Conservation (phyloP, 2,113 vertebrate genomes). For the Panthera tigris region DNA sequence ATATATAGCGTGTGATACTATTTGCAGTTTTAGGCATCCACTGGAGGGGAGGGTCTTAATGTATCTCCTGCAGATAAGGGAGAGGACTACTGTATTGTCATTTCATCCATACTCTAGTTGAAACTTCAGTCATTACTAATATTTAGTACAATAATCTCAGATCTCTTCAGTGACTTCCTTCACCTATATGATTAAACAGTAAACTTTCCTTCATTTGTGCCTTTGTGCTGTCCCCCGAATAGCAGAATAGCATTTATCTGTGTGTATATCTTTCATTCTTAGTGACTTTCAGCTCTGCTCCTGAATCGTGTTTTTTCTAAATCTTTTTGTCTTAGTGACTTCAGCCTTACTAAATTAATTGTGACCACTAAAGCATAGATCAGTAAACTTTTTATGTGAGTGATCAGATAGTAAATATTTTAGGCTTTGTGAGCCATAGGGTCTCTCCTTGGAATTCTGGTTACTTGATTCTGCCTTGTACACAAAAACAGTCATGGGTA, state of each 20-base stretch:
- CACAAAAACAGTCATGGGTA: background rate
- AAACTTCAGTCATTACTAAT: background rate
- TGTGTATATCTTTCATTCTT: background rate
- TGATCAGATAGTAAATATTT: constrained; percentile 19
- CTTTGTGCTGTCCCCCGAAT: background rate
- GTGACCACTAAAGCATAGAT: background rate
- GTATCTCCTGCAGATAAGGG: background rate
- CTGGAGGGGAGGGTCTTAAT: background rate
- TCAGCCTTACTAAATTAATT: background rate
- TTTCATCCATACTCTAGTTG: background rate
- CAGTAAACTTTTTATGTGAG: constrained; percentile 1
- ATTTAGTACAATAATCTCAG: background rate
- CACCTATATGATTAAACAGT: background rate
- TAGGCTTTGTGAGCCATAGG: background rate
- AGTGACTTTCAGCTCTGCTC: background rate
- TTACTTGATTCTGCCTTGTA: background rate
- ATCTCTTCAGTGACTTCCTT: constrained; percentile 25
- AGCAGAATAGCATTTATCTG: background rate
- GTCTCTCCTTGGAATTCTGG: background rate
- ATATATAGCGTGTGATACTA: background rate
- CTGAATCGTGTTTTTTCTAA: background rate
- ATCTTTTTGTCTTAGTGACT: background rate
- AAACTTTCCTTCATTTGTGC: background rate
- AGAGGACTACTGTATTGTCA: background rate
- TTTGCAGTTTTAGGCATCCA: background rate